Evolutionary conservation across 2,888 invertebrate genomes (phyloP).

Genomic region (Drosophila pegasa): DNA sequence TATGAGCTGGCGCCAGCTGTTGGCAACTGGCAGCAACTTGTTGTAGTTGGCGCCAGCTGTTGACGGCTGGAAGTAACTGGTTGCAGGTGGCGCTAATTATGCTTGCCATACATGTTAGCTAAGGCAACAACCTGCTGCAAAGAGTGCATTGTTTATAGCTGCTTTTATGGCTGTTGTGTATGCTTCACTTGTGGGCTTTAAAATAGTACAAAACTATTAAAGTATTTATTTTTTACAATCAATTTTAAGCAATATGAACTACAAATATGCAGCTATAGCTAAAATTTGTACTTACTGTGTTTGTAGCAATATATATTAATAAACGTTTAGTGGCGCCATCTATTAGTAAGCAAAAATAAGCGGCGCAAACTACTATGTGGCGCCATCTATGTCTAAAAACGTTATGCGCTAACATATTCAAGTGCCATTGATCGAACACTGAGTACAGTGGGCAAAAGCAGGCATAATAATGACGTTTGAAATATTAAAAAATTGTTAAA

Average conservation of each 20-base stretch:
- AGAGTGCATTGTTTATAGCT: background rate
- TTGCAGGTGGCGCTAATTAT: background rate
- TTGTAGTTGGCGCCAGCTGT: conserved; percentile 4
- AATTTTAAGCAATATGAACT: background rate
- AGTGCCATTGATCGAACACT: too few relatives aligned
- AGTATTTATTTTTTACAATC: too few relatives aligned
- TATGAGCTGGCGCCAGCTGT: background rate
- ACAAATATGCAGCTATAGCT: too few relatives aligned
- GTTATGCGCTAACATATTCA: background rate
- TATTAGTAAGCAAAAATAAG: background rate
- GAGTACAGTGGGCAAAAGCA: background rate
- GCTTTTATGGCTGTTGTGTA: background rate
- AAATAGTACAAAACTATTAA: too few relatives aligned
- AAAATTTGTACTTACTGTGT: too few relatives aligned
- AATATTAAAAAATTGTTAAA: too few relatives aligned
- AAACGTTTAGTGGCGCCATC: background rate
- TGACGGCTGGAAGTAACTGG: background rate
- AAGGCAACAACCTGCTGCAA: background rate
- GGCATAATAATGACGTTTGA: background rate
- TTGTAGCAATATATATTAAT: too few relatives aligned
- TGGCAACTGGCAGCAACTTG: background rate
- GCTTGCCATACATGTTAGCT: background rate
- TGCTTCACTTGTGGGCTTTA: background rate
- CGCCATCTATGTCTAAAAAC: background rate
- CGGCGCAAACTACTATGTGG: background rate